phyloP scores from a whole-genome alignment of 2,888 invertebrate genomes.

The Cistogaster globosa region DNA sequence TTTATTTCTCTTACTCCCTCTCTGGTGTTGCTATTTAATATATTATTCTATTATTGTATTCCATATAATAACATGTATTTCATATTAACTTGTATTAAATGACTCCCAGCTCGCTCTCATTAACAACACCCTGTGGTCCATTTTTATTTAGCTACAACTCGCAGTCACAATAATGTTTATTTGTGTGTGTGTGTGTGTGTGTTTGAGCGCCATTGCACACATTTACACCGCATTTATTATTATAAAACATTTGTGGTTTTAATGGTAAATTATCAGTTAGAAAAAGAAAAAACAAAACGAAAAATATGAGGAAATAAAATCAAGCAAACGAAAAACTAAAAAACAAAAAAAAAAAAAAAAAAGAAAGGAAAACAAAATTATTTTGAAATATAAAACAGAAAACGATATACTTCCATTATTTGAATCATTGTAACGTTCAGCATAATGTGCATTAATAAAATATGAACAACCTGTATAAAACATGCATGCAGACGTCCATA shows the following conservation, averaged over 20 bases:
- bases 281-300: too few species aligned
- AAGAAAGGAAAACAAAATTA: not conserved
- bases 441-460: constrained; percentile 60
- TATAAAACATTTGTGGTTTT: constrained; percentile 79
- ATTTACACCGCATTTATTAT: constrained; percentile 79
- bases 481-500: not conserved
- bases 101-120: constrained; percentile 50
- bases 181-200: not conserved
- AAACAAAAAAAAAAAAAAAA: constrained; percentile 1
- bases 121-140: constrained; percentile 70
- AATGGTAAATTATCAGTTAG: constrained; percentile 78
- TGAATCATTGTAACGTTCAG: constrained; percentile 14
- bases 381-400: constrained; percentile 10
- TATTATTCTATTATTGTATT: constrained; percentile 30
- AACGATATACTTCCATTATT: not conserved
- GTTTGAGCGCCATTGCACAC: not conserved
- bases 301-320: constrained; percentile 57
- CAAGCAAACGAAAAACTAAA: constrained; percentile 1
- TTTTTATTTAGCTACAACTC: constrained; percentile 52
- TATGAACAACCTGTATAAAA: constrained; percentile 35
- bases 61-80: constrained; percentile 34
- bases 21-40: constrained; percentile 13
- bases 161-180: not conserved
- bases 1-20: constrained; percentile 5
- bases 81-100: constrained; percentile 66